Base-by-base conservation (phyloP, 2,113 vertebrate species). In the Plestiodon gilberti region DNA sequence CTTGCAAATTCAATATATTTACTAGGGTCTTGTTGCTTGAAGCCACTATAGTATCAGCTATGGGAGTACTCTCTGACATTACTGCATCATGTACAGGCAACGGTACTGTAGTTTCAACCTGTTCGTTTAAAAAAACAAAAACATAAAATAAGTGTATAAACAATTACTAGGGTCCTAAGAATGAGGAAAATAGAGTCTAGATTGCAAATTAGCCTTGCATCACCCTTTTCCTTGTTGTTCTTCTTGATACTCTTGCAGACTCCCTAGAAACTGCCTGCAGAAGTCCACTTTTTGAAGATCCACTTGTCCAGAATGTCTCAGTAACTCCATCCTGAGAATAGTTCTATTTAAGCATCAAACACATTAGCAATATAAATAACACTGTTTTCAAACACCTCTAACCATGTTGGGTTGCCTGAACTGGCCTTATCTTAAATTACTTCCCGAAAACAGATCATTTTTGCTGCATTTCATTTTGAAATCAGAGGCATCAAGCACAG, bases 191-290 rank as follows among this genome's bases (percentile, higher is more conserved):
- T 90, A 89, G 92, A 79, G 69, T 95, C 96, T 95, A 93, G 89
- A 91, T 90, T 89, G 89, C 67, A 96, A 81, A 91, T 76, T 96
- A 97, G 92, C 95, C 96, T 96, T 94, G 95, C 95, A 93, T 97
- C 97, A 97, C 97, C 97, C 96, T 97, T 97, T 96, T 97, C 87
- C 97, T 97, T 88, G 97, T 96, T 93, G 96, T 94, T 96, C 97
- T 95, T 96, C 97, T 96, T 5, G 95, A 92, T 89, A 96, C 95
- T 97, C 95, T 95, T 83, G 97, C 93, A 84, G 96, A 91, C 65
- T 97, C 97, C 95, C 96, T 97, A 97, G 95, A 96, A 94, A 97
- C 94, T 96, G 96, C 94, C 96, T 97, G 96, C 43, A 97, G 96
- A 96, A 94, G 95, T 96, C 96, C 96, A 95, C 94, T 96, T 96